These are phyloP conservation scores for Neoscelio sp. DNA, from an alignment of 2,888 invertebrate genomes.

Conservation along the genomic window DNA sequence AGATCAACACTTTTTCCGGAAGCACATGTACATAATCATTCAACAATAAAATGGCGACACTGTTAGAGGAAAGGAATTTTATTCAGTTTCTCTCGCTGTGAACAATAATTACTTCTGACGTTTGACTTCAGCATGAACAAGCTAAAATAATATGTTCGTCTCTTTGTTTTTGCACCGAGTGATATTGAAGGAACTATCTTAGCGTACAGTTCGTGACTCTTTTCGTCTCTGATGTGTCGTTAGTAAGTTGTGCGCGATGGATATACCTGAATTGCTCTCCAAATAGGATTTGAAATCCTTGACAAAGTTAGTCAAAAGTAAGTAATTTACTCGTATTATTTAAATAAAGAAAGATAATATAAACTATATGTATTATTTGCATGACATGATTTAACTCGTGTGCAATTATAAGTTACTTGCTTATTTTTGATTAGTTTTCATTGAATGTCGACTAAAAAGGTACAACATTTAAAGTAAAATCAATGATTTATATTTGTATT, in stretches of 20 bases:
- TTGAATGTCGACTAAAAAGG: too few relatives aligned
- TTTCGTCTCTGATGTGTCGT: constrained; percentile 30
- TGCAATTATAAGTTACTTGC: too few relatives aligned
- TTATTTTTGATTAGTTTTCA: too few relatives aligned
- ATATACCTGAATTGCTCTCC: constrained; percentile 3
- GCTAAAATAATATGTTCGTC: constrained; percentile 40
- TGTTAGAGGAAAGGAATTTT: constrained; percentile 17
- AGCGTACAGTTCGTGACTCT: constrained; percentile 35
- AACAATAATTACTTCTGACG: constrained; percentile 34
- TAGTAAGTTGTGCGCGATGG: constrained; percentile 21
- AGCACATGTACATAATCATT: background rate
- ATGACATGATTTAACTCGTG: too few relatives aligned
- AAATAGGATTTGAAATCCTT: constrained; percentile 10
- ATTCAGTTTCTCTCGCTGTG: constrained; percentile 10
- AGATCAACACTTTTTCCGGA: too few relatives aligned
- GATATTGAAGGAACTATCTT: constrained; percentile 15
- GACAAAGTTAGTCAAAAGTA: constrained; percentile 6
- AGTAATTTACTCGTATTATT: background rate
- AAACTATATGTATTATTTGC: too few relatives aligned
- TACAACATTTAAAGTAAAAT: too few relatives aligned
- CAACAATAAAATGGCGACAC: background rate
- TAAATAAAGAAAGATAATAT: too few relatives aligned
- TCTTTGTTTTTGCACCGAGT: constrained; percentile 32
- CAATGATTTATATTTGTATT: too few relatives aligned
- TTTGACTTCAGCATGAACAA: constrained; percentile 40